These are phyloP conservation scores for Micropoecilia bifurca DNA, from an alignment of 2,797 vertebrate genomes.

Conservation along the genomic window DNA sequence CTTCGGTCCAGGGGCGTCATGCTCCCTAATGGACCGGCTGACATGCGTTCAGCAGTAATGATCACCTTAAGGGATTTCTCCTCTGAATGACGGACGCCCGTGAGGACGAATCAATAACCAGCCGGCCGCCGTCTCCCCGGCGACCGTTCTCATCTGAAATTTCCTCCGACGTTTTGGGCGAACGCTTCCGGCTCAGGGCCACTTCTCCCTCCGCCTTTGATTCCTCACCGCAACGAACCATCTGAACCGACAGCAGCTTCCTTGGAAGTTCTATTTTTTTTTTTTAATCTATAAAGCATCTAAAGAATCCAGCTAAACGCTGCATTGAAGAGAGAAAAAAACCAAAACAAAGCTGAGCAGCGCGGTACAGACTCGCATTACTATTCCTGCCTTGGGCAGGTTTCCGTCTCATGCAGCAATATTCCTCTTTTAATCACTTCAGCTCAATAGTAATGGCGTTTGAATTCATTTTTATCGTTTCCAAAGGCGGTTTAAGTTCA, in stretches of 20 bases:
- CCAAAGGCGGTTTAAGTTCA: conserved; percentile 71
- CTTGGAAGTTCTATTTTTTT: conserved; percentile 30
- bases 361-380: conserved; percentile 53
- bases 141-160: conserved; percentile 71
- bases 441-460: conserved; percentile 74
- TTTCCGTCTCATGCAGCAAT: conserved; percentile 66
- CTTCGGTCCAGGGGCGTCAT: conserved; percentile 72
- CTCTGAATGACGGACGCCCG: conserved; percentile 76
- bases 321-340: conserved; percentile 31
- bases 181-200: conserved; percentile 67
- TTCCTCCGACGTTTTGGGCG: conserved; percentile 80
- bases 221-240: neutral
- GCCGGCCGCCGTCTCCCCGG: conserved; percentile 56
- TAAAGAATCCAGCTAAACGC: conserved; percentile 40
- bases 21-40: conserved; percentile 83
- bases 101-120: conserved; percentile 86
- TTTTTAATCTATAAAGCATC: conserved; percentile 42
- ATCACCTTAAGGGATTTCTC: conserved; percentile 86
- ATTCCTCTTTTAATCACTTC: conserved; percentile 78
- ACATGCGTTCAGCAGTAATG: conserved; percentile 85
- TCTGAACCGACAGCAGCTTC: conserved; percentile 29
- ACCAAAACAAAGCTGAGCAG: neutral
- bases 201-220: conserved; percentile 37
- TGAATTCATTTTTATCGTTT: conserved; percentile 74
- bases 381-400: conserved; percentile 51